A percentile compares a stretch with the other conserved stretches of the same genome.
phyloP scores from a whole-genome alignment of 2,888 invertebrate species.

The Ligdia adustata region DNA sequence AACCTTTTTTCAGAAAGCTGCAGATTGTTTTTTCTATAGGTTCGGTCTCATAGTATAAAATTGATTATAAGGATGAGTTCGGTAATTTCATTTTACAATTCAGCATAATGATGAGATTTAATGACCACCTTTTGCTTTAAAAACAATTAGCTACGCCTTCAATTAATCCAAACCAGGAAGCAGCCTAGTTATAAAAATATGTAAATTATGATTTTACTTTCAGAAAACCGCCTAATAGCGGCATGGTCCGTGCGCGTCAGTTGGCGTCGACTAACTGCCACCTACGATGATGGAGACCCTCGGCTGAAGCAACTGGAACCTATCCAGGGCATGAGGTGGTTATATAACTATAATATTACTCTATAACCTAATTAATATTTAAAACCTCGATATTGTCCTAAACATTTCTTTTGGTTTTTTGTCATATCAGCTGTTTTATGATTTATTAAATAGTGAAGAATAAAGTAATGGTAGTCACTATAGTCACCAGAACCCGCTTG shows the following conservation, averaged over 20 bases:
- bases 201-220: not conserved
- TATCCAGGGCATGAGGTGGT: constrained; percentile 45
- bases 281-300: constrained; percentile 40
- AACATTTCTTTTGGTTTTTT: not conserved
- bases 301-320: constrained; percentile 36
- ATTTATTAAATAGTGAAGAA: too few species aligned
- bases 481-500: too few species aligned
- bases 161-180: not conserved
- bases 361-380: not conserved
- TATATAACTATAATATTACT: not conserved
- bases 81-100: too few species aligned
- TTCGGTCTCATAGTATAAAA: too few species aligned
- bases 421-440: not conserved
- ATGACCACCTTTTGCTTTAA: too few species aligned
- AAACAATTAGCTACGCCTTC: too few species aligned
- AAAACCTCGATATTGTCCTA: not conserved
- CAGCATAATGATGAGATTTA: too few species aligned
- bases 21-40: too few species aligned
- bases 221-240: constrained; percentile 37
- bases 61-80: too few species aligned
- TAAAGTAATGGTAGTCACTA: too few species aligned
- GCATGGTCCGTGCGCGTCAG: constrained; percentile 48
- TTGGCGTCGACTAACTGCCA: constrained; percentile 41
- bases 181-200: not conserved
- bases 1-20: too few species aligned